These are phyloP conservation scores for Drosophila borborema DNA, from an alignment of 2,888 invertebrate genomes.

Conservation along the genomic window DNA sequence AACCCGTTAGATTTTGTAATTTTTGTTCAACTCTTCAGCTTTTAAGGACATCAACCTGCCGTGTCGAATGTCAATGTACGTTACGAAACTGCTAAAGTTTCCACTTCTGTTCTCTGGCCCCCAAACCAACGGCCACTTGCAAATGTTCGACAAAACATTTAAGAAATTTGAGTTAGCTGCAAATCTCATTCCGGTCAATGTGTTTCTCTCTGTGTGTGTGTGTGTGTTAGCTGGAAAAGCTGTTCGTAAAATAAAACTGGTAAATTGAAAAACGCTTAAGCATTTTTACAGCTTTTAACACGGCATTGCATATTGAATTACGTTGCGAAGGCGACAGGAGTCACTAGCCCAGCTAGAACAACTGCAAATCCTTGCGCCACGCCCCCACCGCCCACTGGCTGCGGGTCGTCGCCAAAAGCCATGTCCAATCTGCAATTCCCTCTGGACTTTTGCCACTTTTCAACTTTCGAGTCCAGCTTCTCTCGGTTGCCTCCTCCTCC, in stretches of 20 bases:
- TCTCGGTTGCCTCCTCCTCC: not conserved
- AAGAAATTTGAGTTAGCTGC: conserved; percentile 66
- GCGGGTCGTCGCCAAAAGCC: conserved; percentile 45
- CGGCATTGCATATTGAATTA: conserved; percentile 77
- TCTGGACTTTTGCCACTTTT: conserved; percentile 67
- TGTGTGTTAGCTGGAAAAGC: conserved; percentile 14
- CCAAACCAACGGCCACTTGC: conserved; percentile 19
- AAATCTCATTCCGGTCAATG: conserved; percentile 69
- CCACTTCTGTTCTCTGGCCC: not conserved
- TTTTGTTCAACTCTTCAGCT: not conserved
- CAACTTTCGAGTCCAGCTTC: conserved; percentile 45
- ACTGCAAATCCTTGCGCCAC: conserved; percentile 36
- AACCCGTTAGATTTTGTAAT: not conserved
- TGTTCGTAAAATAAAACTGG: conserved; percentile 70
- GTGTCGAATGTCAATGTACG: conserved; percentile 13
- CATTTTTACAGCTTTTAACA: conserved; percentile 79
- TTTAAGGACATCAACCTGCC: conserved; percentile 2
- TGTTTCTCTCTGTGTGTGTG: conserved; percentile 9
- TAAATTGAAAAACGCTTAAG: conserved; percentile 80
- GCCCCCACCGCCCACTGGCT: conserved; percentile 9
- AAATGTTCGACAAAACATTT: conserved; percentile 59
- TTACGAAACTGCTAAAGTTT: conserved; percentile 1
- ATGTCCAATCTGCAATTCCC: conserved; percentile 44
- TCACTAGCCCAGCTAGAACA: conserved; percentile 38
- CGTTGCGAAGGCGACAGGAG: conserved; percentile 45